phyloP scores from a whole-genome alignment of 1,140 invertebrate genomes.

The Dendrolimus punctatus region DNA sequence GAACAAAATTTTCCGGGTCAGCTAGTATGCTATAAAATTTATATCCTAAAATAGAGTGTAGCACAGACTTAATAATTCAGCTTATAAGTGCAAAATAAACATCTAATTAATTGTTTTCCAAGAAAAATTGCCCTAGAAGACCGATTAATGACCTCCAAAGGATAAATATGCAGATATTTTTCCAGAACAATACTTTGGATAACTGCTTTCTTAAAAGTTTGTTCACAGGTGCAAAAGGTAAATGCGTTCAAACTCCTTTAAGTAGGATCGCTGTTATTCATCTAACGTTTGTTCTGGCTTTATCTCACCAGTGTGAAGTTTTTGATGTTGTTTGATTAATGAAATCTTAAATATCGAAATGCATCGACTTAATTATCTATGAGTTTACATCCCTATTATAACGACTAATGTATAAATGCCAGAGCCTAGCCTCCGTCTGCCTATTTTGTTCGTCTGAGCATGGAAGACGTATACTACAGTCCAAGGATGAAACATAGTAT shows the following conservation, averaged over 20 bases:
- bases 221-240: slow-evolving; percentile 57
- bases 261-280: too few relatives aligned
- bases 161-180: slow-evolving; percentile 64
- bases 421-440: too few relatives aligned
- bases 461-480: too few relatives aligned
- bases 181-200: slow-evolving; percentile 39
- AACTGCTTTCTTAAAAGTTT: slow-evolving; percentile 57
- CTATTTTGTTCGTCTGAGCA: too few relatives aligned
- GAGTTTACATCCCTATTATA: too few relatives aligned
- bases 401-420: too few relatives aligned
- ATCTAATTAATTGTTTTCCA: slow-evolving; percentile 57
- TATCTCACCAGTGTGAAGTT: background rate
- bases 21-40: too few relatives aligned
- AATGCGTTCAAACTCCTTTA: slow-evolving; percentile 3
- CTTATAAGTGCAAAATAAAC: slow-evolving; percentile 43
- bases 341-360: too few relatives aligned
- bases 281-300: background rate
- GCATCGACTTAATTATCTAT: too few relatives aligned
- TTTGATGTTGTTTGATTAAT: background rate
- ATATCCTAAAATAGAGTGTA: slow-evolving; percentile 1
- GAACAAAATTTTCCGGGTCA: too few relatives aligned
- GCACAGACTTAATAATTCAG: slow-evolving; percentile 13
- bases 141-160: slow-evolving; percentile 58
- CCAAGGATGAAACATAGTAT: too few relatives aligned
- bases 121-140: slow-evolving; percentile 46